Conservation (phyloP, 1,140 invertebrate genomes). For the Portunus trituberculatus region DNA sequence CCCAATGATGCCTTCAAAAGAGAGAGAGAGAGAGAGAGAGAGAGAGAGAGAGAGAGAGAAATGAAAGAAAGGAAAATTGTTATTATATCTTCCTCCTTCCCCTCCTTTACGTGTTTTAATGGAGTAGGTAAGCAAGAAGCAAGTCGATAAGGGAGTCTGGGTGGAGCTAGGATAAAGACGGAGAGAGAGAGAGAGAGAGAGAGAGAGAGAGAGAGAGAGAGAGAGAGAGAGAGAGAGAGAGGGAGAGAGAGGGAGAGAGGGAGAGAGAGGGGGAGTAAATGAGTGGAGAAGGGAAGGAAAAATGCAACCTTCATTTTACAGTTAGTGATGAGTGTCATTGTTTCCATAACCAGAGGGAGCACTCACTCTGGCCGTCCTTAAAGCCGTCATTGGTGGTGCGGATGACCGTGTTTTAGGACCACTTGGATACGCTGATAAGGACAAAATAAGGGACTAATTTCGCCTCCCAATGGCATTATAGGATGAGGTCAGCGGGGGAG, state of each 20-base stretch:
- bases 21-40: too few species aligned
- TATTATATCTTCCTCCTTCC: not conserved
- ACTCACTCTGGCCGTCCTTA: not conserved
- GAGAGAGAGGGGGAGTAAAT: too few species aligned
- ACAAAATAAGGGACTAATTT: slow-evolving; percentile 12
- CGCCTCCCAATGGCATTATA: not conserved
- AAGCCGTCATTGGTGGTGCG: not conserved
- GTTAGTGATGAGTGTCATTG: slow-evolving; percentile 2
- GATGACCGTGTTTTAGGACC: not conserved
- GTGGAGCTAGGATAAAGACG: too few species aligned
- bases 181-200: too few species aligned
- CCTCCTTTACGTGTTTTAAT: not conserved
- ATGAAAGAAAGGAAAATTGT: not conserved
- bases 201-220: too few species aligned
- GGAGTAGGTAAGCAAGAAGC: not conserved
- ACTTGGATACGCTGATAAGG: slow-evolving; percentile 9
- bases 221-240: too few species aligned
- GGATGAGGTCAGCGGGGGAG: not conserved
- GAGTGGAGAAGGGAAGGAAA: not conserved
- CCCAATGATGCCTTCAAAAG: not conserved
- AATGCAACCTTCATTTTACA: not conserved
- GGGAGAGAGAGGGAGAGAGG: too few species aligned
- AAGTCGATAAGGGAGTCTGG: not conserved
- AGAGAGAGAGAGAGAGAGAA: not conserved
- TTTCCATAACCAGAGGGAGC: not conserved